These are phyloP conservation scores for Strix uralensis DNA, from an alignment of 2,113 vertebrate genomes.

Conservation along the genomic window DNA sequence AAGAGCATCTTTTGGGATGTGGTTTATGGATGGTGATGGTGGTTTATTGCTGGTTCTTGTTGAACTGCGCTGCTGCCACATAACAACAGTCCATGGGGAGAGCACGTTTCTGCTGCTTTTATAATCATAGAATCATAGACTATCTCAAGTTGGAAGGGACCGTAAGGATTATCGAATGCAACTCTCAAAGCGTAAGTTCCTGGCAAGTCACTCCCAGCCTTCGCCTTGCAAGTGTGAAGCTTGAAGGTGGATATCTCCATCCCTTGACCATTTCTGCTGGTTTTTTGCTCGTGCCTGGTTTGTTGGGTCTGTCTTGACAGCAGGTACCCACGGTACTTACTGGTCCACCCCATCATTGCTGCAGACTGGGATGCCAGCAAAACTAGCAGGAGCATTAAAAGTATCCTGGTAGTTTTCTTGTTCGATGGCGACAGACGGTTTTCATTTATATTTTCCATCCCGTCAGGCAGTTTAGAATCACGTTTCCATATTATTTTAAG, in stretches of 20 bases:
- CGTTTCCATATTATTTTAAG: neutral
- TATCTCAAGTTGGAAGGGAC: neutral
- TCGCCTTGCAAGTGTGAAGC: neutral
- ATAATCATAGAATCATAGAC: neutral
- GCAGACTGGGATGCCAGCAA: neutral
- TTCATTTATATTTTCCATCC: neutral
- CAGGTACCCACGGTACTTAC: neutral
- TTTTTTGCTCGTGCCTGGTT: neutral
- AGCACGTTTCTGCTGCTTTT: neutral
- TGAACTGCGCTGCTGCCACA: neutral
- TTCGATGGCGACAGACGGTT: fast-evolving
- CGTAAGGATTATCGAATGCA: neutral
- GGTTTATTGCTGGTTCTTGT: neutral
- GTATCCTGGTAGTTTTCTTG: neutral
- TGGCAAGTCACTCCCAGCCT: neutral
- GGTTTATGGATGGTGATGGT: neutral
- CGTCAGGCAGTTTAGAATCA: neutral
- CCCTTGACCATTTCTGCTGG: neutral
- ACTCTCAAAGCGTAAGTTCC: neutral
- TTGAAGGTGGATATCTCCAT: neutral
- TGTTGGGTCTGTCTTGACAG: neutral
- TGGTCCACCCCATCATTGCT: neutral
- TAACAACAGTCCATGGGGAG: neutral
- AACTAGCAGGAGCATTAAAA: neutral
- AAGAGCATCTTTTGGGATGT: neutral